Evolutionary conservation across 2,113 vertebrate species (phyloP), one percentile per base, ranked within the genome.

Genomic region (Panthera tigris): DNA sequence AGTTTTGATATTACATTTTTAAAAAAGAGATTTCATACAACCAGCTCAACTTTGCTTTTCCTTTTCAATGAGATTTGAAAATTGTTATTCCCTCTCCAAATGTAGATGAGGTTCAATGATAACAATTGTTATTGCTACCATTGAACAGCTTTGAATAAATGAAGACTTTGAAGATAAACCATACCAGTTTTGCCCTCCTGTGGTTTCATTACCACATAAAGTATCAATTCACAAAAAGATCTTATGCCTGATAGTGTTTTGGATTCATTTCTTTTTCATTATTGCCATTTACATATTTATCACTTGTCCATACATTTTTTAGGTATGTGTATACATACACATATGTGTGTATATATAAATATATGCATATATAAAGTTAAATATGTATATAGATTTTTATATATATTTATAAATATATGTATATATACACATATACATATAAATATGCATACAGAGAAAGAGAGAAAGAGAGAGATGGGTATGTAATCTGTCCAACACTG

Each of bases 181-280:
- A 89, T 31, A 82, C 15, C n/a, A 79, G 25, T 4, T 86, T 96
- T 91, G 33, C 8, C 25, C 45, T 91, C 66, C 86, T 91, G 18
- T 82, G 82, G 71, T 66, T 97, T 97, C 91, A 95, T 82, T 52
- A 89, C 78, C 13, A 69, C 33, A 93, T 29, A 66, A 98, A 93
- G 9, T 14, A 82, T 55, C 45, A 63, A 50, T 48, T 91, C 36
- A 82, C 29, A 85, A 23, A 76, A 90, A 79, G 82, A 33, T 15
- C 15, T 69, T 71, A 80, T 27, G 11, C 65, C 57, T 97, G 36
- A 78, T 0, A n/a, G 68, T 55, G 85, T 84, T 93, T 50, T 84
- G 57, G 33, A 95, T 93, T 5, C 48, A 27, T 92, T 88, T 93
- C 12, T 81, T 89, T 65, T 48, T 82, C 33, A 93, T 78, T 85